These are phyloP conservation scores for Abscondita cerata DNA, from an alignment of 2,888 invertebrate species.

Conservation along the genomic window DNA sequence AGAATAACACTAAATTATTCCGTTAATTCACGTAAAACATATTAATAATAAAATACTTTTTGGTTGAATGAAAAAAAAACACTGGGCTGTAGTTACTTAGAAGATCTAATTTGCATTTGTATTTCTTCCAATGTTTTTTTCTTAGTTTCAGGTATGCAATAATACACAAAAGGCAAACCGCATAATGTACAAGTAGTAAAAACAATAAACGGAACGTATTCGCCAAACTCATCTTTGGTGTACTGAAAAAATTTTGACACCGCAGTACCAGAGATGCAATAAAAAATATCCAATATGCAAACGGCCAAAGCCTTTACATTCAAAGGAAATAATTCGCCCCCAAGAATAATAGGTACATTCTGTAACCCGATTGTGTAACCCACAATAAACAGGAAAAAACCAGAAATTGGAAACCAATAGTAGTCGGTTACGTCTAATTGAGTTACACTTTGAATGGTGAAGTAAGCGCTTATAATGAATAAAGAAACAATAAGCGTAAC, in stretches of 20 bases:
- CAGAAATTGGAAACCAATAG: slow-evolving; percentile 57
- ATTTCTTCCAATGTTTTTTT: slow-evolving; percentile 74
- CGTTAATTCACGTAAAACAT: too few species aligned
- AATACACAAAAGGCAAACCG: slow-evolving; percentile 67
- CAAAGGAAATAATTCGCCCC: slow-evolving; percentile 62
- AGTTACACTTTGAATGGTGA: slow-evolving; percentile 53
- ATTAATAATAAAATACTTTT: too few species aligned
- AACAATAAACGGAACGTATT: slow-evolving; percentile 71
- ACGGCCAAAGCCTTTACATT: slow-evolving; percentile 63
- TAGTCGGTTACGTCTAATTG: slow-evolving; percentile 46
- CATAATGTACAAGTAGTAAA: slow-evolving; percentile 68
- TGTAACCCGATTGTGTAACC: slow-evolving; percentile 60
- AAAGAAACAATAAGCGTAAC: slow-evolving; percentile 53
- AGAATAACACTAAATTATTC: too few species aligned
- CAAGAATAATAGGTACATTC: slow-evolving; percentile 59
- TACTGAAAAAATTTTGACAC: slow-evolving; percentile 58
- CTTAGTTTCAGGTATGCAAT: slow-evolving; percentile 73
- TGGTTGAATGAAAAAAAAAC: too few species aligned
- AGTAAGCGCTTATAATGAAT: slow-evolving; percentile 55
- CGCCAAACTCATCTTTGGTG: slow-evolving; percentile 65
- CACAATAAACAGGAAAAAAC: slow-evolving; percentile 58
- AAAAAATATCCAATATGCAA: slow-evolving; percentile 61
- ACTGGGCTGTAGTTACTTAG: too few species aligned
- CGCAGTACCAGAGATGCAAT: slow-evolving; percentile 58
- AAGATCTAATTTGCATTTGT: slow-evolving; percentile 67